Conservation (phyloP, 64 coral and sea anemone genomes). For the Stichodactyla mertensii region DNA sequence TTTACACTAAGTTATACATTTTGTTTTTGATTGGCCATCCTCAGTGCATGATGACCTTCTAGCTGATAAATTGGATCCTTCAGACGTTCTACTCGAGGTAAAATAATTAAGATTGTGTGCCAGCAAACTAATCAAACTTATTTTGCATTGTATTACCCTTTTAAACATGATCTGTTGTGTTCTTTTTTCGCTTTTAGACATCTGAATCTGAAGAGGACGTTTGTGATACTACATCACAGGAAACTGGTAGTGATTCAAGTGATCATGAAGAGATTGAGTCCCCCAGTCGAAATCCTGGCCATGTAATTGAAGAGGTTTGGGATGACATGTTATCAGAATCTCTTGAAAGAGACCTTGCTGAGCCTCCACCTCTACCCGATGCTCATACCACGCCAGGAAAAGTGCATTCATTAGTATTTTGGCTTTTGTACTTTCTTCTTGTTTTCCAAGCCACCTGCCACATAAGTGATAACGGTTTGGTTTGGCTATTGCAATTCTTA, state of each 20-base stretch:
- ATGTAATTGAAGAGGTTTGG: constrained; percentile 6
- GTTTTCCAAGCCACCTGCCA: constrained; percentile 1
- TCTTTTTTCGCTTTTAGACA: not conserved
- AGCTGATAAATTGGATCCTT: not conserved
- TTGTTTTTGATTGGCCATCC: not conserved
- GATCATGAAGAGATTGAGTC: not conserved
- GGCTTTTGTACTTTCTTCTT: constrained; percentile 20
- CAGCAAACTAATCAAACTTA: not conserved
- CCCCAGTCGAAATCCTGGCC: no score
- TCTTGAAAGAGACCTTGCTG: not conserved
- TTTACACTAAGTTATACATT: not conserved
- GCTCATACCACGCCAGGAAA: not conserved
- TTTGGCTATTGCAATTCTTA: constrained; percentile 29
- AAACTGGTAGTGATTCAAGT: not conserved
- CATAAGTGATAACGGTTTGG: constrained; percentile 15
- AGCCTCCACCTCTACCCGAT: not conserved
- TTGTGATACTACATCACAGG: not conserved
- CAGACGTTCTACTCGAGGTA: constrained; percentile 1
- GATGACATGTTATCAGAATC: not conserved
- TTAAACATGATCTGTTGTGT: not conserved
- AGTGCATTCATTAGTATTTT: not conserved
- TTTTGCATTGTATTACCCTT: not conserved
- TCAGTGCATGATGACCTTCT: not conserved
- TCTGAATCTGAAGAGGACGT: not conserved
- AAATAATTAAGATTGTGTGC: not conserved